Percentiles rank a stretch among this genome's conserved stretches.
phyloP scores from a whole-genome alignment of 1,140 invertebrate genomes.

The Drosophila navojoa region DNA sequence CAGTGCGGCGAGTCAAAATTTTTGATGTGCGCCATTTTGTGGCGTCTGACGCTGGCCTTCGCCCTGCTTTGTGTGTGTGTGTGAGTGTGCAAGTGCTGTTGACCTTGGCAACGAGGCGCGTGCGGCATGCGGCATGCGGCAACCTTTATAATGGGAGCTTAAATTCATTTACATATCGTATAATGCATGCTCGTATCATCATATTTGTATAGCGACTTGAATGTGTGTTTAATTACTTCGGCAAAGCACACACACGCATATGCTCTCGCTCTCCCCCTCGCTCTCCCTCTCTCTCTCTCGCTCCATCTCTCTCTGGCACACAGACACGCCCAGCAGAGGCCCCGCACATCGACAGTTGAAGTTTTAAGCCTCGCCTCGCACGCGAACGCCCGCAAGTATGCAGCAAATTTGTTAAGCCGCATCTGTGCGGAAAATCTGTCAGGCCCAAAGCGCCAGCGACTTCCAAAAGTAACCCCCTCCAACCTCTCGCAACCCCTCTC shows the following conservation, averaged over 20 bases:
- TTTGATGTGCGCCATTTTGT: slow-evolving; percentile 6
- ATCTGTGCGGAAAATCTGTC: slow-evolving; percentile 24
- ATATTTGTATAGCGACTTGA: slow-evolving; percentile 53
- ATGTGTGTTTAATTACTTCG: slow-evolving; percentile 56
- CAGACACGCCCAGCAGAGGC: neutral
- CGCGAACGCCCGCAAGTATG: slow-evolving; percentile 35
- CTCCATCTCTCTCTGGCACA: neutral
- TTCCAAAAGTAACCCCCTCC: neutral
- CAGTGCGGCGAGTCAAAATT: neutral
- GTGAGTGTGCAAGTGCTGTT: slow-evolving; percentile 1
- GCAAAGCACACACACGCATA: slow-evolving; percentile 29
- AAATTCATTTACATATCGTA: slow-evolving; percentile 57
- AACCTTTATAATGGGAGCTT: slow-evolving; percentile 52
- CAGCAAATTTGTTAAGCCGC: slow-evolving; percentile 47
- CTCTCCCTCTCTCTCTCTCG: too few relatives aligned
- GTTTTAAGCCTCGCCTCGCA: slow-evolving; percentile 39
- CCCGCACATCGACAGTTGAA: slow-evolving; percentile 11
- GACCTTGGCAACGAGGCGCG: slow-evolving; percentile 37
- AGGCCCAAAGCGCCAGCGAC: neutral
- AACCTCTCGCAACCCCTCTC: too few relatives aligned
- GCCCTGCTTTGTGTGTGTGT: slow-evolving; percentile 1
- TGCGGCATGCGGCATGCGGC: slow-evolving; percentile 38
- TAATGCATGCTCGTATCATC: slow-evolving; percentile 47
- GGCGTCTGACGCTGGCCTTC: neutral
- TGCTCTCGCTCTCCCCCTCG: neutral